phyloP scores from a whole-genome alignment of 2,888 invertebrate species.

The Deilephila porcellus region DNA sequence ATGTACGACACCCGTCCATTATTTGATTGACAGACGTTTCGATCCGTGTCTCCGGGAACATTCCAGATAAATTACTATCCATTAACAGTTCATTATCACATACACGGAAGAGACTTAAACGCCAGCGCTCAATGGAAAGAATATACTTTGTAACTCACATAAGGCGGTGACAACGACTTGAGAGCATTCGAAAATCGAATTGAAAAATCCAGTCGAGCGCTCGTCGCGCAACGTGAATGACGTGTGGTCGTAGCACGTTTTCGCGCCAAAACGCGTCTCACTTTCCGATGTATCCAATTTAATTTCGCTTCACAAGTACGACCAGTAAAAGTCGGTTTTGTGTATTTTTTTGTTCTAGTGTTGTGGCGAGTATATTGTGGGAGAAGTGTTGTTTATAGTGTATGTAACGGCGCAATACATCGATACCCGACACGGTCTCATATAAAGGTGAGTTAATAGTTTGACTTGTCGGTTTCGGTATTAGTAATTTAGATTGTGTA shows the following conservation, averaged over 20 bases:
- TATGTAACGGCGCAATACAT: constrained; percentile 35
- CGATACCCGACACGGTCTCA: constrained; percentile 43
- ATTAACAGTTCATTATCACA: not conserved
- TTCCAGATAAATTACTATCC: not conserved
- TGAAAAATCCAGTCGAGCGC: constrained; percentile 67
- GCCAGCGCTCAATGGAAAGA: not conserved
- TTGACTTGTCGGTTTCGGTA: constrained; percentile 40
- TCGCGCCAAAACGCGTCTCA: constrained; percentile 65
- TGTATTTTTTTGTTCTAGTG: constrained; percentile 27
- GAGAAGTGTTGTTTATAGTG: constrained; percentile 40
- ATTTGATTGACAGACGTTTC: constrained; percentile 44
- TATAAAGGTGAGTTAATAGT: constrained; percentile 57
- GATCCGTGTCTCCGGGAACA: not conserved
- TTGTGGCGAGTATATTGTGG: constrained; percentile 27
- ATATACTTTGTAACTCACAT: not conserved
- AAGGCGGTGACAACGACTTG: not conserved
- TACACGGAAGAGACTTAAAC: not conserved
- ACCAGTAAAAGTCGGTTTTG: constrained; percentile 33
- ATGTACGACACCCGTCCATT: constrained; percentile 43
- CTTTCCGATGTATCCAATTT: constrained; percentile 48
- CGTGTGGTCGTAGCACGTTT: constrained; percentile 56
- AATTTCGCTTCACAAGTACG: constrained; percentile 2
- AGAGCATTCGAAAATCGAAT: constrained; percentile 28
- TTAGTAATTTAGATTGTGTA: constrained; percentile 35
- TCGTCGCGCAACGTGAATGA: constrained; percentile 52